Base-by-base conservation (phyloP, 1,140 invertebrate genomes). In the Drosophila yakuba region DNA sequence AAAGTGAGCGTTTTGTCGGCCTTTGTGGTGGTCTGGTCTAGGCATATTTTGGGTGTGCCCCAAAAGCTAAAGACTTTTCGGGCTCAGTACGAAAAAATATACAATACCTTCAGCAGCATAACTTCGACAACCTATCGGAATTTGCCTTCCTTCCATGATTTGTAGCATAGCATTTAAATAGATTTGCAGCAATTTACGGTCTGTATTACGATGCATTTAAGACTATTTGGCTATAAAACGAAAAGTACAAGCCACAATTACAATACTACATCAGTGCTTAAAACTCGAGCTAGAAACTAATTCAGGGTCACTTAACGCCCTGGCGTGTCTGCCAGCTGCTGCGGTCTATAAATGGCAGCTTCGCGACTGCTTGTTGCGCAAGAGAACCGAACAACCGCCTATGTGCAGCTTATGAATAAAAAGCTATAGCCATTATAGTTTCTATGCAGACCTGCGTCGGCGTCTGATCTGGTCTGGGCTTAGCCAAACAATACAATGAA, bases 281-380 rank as follows among this genome's bases (percentile, higher is more conserved):
- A 32, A 47, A 77, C 47, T 35, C 44, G 23, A 63, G 41, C 47
- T 39, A 60, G 50, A 56, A 79, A 75, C 50, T 20, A 51, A 67
- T 78, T 86, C 82, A 86, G 67, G 83, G 83, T 76, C 66, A 68
- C 44, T 48, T 52, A 52, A 82, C 74, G 74, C 62, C 79, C 75
- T 38, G 58, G 41, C 60, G 45, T 50, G 54, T 15, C 17, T 25
- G 23, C 47, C 47, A 28, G 8, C 20, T 23, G 20, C 45, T 58
- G 41, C 61, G 28, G 45, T 17, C 50, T 62, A 68, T 85, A 75
- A 86, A 85, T 75, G 81, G 74, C 60, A 44, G 61, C 56, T 64
- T 66, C 58, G 12, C 38, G 52, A 51, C 50, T 20, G 63, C 38
- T 25, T 47, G 50, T 88, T 79, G 78, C 71, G 51, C 51, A 78